Evolutionary conservation across 2,888 invertebrate genomes (phyloP).

Genomic region (Tenthredo mesomela): DNA sequence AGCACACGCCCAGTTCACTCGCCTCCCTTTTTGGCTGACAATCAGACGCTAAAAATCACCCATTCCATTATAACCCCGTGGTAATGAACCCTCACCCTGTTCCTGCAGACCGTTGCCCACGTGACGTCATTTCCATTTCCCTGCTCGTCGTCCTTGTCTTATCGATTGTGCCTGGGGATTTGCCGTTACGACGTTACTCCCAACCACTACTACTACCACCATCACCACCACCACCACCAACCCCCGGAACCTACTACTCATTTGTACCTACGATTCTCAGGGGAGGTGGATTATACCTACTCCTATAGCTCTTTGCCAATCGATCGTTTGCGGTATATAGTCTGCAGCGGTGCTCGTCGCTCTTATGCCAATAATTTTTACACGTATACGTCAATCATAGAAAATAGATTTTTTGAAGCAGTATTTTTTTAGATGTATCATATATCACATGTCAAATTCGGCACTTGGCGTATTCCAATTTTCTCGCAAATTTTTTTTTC

Average conservation of each 20-base stretch:
- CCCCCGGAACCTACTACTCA: conserved; percentile 21
- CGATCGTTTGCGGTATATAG: background rate
- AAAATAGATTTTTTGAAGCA: background rate
- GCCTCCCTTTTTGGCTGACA: background rate
- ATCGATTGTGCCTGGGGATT: conserved; percentile 49
- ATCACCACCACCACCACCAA: background rate
- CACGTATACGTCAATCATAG: background rate
- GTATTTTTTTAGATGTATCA: background rate
- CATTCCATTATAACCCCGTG: background rate
- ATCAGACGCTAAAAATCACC: conserved; percentile 5
- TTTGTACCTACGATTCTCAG: conserved; percentile 44
- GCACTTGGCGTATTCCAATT: background rate
- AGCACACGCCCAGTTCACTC: conserved; percentile 11
- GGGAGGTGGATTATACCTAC: background rate
- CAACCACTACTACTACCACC: background rate
- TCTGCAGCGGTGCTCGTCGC: background rate
- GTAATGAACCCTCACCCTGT: conserved; percentile 26
- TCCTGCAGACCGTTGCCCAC: background rate
- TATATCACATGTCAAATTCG: background rate
- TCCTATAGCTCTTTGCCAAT: background rate
- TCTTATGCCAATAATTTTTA: background rate
- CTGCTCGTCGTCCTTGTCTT: background rate
- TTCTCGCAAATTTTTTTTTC: background rate
- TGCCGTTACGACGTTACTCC: conserved; percentile 28
- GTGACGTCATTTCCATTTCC: conserved; percentile 28